Percentiles rank a stretch among this genome's conserved stretches.
These are phyloP conservation scores for Rotaria sp. DNA, from an alignment of 2,888 invertebrate species.

Conservation along the genomic window DNA sequence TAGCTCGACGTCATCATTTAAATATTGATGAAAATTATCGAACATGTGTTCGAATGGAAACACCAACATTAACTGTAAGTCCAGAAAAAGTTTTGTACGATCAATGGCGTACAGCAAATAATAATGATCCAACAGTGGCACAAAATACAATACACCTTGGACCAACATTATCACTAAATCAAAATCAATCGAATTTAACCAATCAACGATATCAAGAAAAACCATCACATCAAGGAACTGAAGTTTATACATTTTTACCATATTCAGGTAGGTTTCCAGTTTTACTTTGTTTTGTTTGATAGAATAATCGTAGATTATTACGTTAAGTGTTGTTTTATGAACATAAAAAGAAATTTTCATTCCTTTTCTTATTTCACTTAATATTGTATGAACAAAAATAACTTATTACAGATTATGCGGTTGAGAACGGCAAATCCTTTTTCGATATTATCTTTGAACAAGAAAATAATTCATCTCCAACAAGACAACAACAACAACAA, in stretches of 20 bases:
- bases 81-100: conserved; percentile 14
- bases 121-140: not conserved
- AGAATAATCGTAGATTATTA: not conserved
- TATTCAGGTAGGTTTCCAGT: not conserved
- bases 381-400: not conserved
- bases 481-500: not conserved
- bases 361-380: not conserved
- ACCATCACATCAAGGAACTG: no score
- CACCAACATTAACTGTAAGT: conserved; percentile 27
- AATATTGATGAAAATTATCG: conserved; percentile 21
- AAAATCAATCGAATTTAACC: not conserved
- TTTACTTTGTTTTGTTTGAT: not conserved
- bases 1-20: not conserved
- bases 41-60: conserved; percentile 26
- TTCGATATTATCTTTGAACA: not conserved
- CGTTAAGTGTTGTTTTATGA: not conserved
- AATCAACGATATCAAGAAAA: not conserved
- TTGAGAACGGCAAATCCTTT: conserved; percentile 15
- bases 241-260: conserved; percentile 22
- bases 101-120: not conserved
- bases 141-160: not conserved
- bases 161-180: not conserved
- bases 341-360: not conserved
- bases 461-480: not conserved
- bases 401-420: conserved; percentile 1